These are phyloP conservation scores for Polylopha cassiicola DNA, from an alignment of 2,888 invertebrate genomes.

Conservation along the genomic window DNA sequence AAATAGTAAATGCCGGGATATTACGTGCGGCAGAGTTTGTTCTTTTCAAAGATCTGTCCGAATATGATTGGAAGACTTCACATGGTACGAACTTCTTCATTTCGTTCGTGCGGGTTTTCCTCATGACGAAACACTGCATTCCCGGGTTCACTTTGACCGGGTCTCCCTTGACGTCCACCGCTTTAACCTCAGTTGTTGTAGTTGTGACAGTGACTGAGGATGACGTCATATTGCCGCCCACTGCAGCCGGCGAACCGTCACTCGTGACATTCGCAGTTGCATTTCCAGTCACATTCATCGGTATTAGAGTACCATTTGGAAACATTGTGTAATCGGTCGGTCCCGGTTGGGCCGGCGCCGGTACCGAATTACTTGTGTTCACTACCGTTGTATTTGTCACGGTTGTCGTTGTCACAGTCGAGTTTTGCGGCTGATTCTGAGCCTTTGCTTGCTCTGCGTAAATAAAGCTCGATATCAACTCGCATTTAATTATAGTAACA, in stretches of 20 bases:
- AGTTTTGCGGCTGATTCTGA: constrained; percentile 8
- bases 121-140: constrained; percentile 27
- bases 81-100: constrained; percentile 24
- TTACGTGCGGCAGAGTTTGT: constrained; percentile 20
- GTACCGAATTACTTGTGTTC: constrained; percentile 20
- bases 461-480: constrained; percentile 26
- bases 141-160: constrained; percentile 26
- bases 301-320: constrained; percentile 24
- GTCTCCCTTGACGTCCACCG: constrained; percentile 25
- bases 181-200: constrained; percentile 24
- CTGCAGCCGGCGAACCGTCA: background rate
- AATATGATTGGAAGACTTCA: constrained; percentile 25
- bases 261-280: constrained; percentile 11
- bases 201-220: constrained; percentile 20
- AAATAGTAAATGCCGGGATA: constrained; percentile 19
- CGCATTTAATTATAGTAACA: constrained; percentile 26
- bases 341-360: constrained; percentile 6
- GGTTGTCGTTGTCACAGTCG: constrained; percentile 10
- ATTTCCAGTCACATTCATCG: constrained; percentile 10
- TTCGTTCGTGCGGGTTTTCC: constrained; percentile 12
- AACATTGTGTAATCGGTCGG: constrained; percentile 16
- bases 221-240: constrained; percentile 12
- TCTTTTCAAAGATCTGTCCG: constrained; percentile 22
- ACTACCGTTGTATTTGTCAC: constrained; percentile 19
- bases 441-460: constrained; percentile 21